Percentiles rank a stretch among this genome's conserved stretches.
phyloP scores from a whole-genome alignment of 2,888 invertebrate species.

The Drosophila meridionalis region DNA sequence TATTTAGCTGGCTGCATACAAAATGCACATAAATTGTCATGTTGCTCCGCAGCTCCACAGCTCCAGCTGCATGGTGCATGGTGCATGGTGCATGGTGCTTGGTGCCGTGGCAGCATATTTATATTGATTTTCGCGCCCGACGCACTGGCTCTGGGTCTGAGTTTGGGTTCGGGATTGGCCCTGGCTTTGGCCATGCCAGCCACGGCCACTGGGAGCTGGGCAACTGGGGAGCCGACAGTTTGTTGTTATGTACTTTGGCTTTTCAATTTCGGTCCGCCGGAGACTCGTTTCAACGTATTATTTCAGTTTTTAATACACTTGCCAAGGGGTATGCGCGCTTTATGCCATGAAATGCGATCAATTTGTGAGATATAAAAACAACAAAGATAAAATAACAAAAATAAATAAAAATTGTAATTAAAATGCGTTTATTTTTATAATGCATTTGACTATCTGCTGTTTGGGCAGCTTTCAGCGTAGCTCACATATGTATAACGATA shows the following conservation, averaged over 20 bases:
- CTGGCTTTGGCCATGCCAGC: constrained; percentile 10
- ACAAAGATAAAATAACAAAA: background rate
- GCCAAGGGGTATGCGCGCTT: background rate
- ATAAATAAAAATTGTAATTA: background rate
- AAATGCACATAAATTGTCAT: constrained; percentile 80
- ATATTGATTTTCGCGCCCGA: constrained; percentile 78
- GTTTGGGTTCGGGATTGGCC: constrained; percentile 1
- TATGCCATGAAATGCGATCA: background rate
- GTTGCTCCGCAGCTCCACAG: constrained; percentile 57
- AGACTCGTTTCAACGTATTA: constrained; percentile 68
- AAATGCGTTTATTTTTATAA: background rate
- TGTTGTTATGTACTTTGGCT: constrained; percentile 80
- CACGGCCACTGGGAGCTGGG: constrained; percentile 6
- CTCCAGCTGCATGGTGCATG: constrained; percentile 33
- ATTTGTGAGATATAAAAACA: too few relatives aligned
- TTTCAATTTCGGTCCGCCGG: constrained; percentile 69
- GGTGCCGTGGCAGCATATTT: constrained; percentile 77
- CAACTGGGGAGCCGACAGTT: constrained; percentile 55
- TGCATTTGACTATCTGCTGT: too few relatives aligned
- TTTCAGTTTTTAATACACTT: constrained; percentile 28
- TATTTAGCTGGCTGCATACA: constrained; percentile 80
- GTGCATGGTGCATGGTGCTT: constrained; percentile 51
- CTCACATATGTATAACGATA: too few relatives aligned
- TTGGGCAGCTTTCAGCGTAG: background rate
- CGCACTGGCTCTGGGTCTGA: background rate